These are phyloP conservation scores for Eueremaeus valkanovi DNA, from an alignment of 2,888 invertebrate species.

Conservation along the genomic window DNA sequence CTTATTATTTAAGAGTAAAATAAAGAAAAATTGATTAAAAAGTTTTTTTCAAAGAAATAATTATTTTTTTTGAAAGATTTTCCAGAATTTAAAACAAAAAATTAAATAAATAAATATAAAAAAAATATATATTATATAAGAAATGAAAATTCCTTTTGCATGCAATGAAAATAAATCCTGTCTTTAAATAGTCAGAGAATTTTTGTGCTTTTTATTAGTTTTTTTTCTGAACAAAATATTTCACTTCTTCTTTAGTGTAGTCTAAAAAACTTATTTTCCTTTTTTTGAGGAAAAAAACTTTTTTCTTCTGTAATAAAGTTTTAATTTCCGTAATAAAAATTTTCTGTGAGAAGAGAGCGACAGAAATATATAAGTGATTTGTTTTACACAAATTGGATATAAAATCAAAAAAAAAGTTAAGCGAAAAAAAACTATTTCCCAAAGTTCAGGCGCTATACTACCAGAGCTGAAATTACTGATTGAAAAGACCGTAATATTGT, in stretches of 20 bases:
- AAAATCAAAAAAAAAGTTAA: too few species aligned
- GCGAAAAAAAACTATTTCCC: too few species aligned
- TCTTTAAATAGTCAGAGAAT: background rate
- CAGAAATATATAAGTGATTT: background rate
- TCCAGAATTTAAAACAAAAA: too few species aligned
- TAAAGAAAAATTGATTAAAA: too few species aligned
- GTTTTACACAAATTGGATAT: background rate
- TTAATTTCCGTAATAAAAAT: conserved; percentile 30
- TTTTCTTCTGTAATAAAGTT: background rate
- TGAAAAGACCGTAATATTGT: too few species aligned
- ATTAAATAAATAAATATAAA: too few species aligned
- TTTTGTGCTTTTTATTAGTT: background rate
- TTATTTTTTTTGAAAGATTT: too few species aligned
- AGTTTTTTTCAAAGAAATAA: too few species aligned
- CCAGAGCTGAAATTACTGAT: too few species aligned
- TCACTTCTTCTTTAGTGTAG: background rate
- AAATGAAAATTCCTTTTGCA: background rate
- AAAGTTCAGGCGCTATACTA: too few species aligned
- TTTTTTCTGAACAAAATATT: background rate
- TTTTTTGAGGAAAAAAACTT: background rate
- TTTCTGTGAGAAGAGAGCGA: background rate
- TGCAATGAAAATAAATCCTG: too few species aligned
- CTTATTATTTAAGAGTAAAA: too few species aligned
- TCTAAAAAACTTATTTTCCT: background rate
- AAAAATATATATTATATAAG: background rate